phyloP scores from a whole-genome alignment of 2,888 invertebrate species.

The Drosophila recens region DNA sequence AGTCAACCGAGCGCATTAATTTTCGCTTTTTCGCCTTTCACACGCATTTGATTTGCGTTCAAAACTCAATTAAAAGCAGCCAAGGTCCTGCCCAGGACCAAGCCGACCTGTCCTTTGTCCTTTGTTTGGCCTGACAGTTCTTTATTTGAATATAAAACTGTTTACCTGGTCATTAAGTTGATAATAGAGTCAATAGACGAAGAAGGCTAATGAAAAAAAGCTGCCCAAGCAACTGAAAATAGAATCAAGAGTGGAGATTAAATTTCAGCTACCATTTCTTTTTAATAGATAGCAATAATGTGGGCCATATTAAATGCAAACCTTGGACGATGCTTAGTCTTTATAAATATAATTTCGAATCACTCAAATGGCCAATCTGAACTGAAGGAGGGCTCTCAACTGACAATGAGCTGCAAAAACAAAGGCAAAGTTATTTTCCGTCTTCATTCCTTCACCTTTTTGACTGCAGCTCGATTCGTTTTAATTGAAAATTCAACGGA shows the following conservation, averaged over 20 bases:
- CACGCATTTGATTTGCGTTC: conserved; percentile 68
- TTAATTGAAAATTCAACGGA: conserved; percentile 68
- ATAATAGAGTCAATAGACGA: conserved; percentile 23
- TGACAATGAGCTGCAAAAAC: conserved; percentile 47
- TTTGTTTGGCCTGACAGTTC: conserved; percentile 18
- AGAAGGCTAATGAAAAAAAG: conserved; percentile 21
- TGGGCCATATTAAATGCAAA: conserved; percentile 16
- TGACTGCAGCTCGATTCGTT: conserved; percentile 38
- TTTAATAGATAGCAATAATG: conserved; percentile 1
- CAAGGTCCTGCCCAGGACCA: conserved; percentile 28
- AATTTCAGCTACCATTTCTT: neutral
- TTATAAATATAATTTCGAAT: neutral
- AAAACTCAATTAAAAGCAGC: conserved; percentile 75
- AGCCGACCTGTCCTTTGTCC: conserved; percentile 26
- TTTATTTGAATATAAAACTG: conserved; percentile 36
- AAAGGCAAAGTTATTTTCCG: conserved; percentile 35
- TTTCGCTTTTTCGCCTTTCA: conserved; percentile 66
- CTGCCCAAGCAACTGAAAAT: conserved; percentile 6
- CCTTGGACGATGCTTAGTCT: neutral
- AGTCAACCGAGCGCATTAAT: conserved; percentile 70
- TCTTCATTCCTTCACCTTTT: conserved; percentile 20
- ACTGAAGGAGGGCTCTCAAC: conserved; percentile 4
- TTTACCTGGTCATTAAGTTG: conserved; percentile 56
- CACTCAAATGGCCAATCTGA: conserved; percentile 16
- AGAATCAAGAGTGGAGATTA: neutral